Percentiles rank a stretch among this genome's conserved stretches.
phyloP scores from a whole-genome alignment of 2,113 vertebrate species.

The Spea bombifrons region DNA sequence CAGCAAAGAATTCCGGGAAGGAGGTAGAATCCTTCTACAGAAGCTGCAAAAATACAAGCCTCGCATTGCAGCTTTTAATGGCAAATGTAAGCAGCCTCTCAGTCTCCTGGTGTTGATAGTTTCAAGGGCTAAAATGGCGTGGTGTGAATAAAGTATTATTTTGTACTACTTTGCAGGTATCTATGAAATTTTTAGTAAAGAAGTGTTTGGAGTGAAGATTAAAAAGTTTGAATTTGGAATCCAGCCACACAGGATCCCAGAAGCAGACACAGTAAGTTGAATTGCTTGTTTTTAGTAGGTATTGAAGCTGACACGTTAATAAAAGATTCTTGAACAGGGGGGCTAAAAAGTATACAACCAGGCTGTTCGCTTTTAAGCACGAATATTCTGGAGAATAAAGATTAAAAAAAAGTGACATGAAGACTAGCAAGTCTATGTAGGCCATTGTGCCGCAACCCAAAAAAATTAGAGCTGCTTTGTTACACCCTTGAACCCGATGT shows the following conservation, averaged over 20 bases:
- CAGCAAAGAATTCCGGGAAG: conserved; percentile 97
- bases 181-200: conserved; percentile 98
- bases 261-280: conserved; percentile 85
- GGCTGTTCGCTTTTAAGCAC: too few relatives aligned
- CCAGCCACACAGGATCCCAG: conserved; percentile 93
- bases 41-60: conserved; percentile 92
- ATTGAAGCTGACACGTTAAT: too few relatives aligned
- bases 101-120: conserved; percentile 7
- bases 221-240: conserved; percentile 96
- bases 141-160: conserved; percentile 28
- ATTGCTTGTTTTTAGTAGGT: background rate
- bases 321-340: too few relatives aligned
- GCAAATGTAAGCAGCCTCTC: conserved; percentile 84
- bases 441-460: too few relatives aligned
- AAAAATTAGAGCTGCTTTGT: too few relatives aligned
- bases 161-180: conserved; percentile 77
- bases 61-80: conserved; percentile 96
- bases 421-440: too few relatives aligned
- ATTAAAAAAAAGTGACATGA: too few relatives aligned
- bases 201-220: conserved; percentile 92
- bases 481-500: too few relatives aligned
- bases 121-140: conserved; percentile 7
- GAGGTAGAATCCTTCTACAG: conserved; percentile 91
- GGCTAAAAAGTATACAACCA: too few relatives aligned
- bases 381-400: too few relatives aligned